Conservation (phyloP, 2,888 invertebrate species). For the Apoda limacodes region DNA sequence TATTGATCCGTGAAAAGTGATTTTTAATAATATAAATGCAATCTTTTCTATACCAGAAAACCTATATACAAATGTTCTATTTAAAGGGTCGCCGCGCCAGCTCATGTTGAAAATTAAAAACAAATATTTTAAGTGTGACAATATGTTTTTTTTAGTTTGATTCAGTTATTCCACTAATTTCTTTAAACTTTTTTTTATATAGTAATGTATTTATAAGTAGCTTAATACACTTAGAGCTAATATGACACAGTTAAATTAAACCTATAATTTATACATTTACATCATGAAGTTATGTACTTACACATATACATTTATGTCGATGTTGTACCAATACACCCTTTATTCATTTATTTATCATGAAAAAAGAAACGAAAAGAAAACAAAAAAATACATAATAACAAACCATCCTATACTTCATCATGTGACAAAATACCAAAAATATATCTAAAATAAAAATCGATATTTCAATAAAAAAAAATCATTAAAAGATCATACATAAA, state of each 20-base stretch:
- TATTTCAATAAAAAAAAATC: constrained; percentile 8
- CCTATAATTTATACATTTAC: constrained; percentile 62
- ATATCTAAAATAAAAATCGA: constrained; percentile 2
- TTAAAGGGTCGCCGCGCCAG: neutral
- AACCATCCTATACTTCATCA: no score
- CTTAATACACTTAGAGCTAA: constrained; percentile 64
- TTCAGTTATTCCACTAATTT: constrained; percentile 46
- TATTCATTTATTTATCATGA: constrained; percentile 19
- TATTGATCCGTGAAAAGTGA: constrained; percentile 52
- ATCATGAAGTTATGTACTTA: constrained; percentile 62
- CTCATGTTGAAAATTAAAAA: constrained; percentile 15
- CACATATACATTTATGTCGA: constrained; percentile 57
- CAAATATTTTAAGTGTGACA: constrained; percentile 27
- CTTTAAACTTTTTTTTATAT: constrained; percentile 56
- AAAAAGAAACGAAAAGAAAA: no score
- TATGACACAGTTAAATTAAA: constrained; percentile 67
- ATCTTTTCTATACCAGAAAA: constrained; percentile 48
- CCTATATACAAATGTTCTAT: constrained; percentile 60
- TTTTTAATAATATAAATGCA: constrained; percentile 56
- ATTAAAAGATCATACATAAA: neutral
- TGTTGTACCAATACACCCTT: constrained; percentile 36
- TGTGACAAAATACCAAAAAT: no score
- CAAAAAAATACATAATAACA: no score
- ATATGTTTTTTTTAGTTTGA: constrained; percentile 4
- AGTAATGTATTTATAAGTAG: constrained; percentile 64